Base-by-base conservation (phyloP, 2,888 invertebrate species). In the Cephonodes hylas region DNA sequence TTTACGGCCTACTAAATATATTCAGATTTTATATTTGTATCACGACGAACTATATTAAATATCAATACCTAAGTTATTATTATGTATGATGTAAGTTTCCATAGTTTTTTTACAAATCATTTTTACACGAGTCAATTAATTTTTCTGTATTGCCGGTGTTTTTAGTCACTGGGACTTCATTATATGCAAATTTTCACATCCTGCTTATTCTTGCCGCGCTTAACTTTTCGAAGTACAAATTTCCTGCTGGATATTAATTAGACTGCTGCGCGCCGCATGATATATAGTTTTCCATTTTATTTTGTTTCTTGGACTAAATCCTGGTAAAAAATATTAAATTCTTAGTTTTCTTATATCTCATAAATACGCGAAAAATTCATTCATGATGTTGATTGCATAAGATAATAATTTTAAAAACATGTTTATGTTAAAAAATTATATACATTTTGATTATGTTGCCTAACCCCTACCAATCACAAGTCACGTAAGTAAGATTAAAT, bases 111-210 rank as follows among this genome's bases (percentile, higher is more conserved):
- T 31, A 8, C 10, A 18, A 27, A 3, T 31, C 27, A 53, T 53
- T 18, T 53, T 53, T 13, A 20, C 15, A 53, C 27, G 53, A 53
- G 53, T 31, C 53, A 31, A 18, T 48, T 59, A 38, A 38, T 53
- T 68, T 67, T 63, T 69, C 66, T n/a, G 38, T 38, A 38, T n/a
- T n/a, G 45, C 53, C 53, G 53, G 53, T 31, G 53, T n/a, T 8
- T 20, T 18, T 15, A 18, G 31, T 15, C 27, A 53, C 18, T n/a
- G 15, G 10, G 3, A 8, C 10, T 31, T 18, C 18, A 53, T 20
- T 31, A 18, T 31, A 53, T 53, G 53, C 53, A 53, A 53, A 53
- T 53, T 31, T 18, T 8, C 27, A 31, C 53, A 53, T 53, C 53
- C 27, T 53, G 18, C 31, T 31, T 31, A 27, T 31, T n/a, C 42